Conservation (phyloP, 1,140 invertebrate species). For the Orius insidiosus region DNA sequence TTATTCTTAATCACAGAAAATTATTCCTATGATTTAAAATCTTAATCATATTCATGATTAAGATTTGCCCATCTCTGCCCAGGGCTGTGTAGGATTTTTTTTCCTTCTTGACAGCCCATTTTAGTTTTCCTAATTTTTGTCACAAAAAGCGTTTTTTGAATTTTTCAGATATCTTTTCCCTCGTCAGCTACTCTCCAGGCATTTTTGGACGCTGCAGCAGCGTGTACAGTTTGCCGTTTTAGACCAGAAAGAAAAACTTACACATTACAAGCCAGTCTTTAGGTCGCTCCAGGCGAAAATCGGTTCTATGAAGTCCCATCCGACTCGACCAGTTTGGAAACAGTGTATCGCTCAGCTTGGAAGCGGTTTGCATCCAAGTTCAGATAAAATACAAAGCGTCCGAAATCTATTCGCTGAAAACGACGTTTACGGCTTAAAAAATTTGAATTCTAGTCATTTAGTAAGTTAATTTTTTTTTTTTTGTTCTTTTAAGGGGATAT, state of each 20-base stretch:
- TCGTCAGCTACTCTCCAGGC: conserved; percentile 50
- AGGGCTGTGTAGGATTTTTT: not conserved
- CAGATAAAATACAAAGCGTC: conserved; percentile 28
- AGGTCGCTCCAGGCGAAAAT: conserved; percentile 19
- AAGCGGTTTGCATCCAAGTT: conserved; percentile 30
- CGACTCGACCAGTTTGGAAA: conserved; percentile 15
- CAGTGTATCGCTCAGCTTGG: conserved; percentile 24
- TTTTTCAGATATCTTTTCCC: conserved; percentile 48
- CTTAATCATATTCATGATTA: too few relatives aligned
- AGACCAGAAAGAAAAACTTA: conserved; percentile 38
- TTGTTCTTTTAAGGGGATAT: conserved; percentile 35
- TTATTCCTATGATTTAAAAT: too few relatives aligned
- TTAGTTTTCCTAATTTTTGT: conserved; percentile 15
- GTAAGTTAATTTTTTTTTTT: conserved; percentile 28
- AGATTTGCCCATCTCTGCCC: too few relatives aligned
- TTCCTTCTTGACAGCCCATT: not conserved
- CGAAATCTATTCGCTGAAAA: conserved; percentile 26
- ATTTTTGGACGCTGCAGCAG: conserved; percentile 76
- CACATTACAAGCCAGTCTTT: conserved; percentile 47
- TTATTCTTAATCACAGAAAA: too few relatives aligned
- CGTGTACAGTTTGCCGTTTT: conserved; percentile 46
- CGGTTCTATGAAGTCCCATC: conserved; percentile 14
- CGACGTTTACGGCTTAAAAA: conserved; percentile 26
- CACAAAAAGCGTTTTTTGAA: too few relatives aligned
- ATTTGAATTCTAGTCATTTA: conserved; percentile 23